Base-by-base conservation (phyloP, 1,140 invertebrate genomes). In the Nephotettix cincticeps region DNA sequence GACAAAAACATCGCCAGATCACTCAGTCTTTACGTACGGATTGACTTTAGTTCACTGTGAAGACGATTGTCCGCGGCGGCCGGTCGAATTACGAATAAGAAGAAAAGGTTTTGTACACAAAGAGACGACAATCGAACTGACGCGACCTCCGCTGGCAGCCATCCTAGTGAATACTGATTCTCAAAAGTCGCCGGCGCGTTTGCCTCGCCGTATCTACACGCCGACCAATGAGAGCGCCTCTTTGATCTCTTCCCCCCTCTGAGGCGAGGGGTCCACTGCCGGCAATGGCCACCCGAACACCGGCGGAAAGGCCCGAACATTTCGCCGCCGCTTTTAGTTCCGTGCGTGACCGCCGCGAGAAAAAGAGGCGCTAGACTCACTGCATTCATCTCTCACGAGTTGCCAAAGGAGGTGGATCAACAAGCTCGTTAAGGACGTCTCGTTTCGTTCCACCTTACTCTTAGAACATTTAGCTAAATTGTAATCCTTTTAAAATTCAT, bases 161-260 rank as follows among this genome's bases (percentile, higher is more conserved):
- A 74, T 74, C 71, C 73, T 72, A 72, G 47, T 56, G 43, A 73
- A 43, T 51, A 72, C 73, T 72, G 73, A 72, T 47, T 29, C 68
- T 19, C 58, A 21, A 70, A 65, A 70, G 69, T 58, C 47, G 69
- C 56, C 51, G 68, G 65, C 68, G 63, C 47, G 45, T 69, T 61
- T 47, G 61, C 68, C 47, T 71, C 25, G 66, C 29, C 36, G 54
- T 54, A 71, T 65, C 72, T 69, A 65, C 67, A 17, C 72, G 69
- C 25, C 71, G 70, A 73, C 74, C 74, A 75, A 75, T 75, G 64
- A 63, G 69, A 66, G 28, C 27, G 47, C 72, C 27, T n/a, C 72
- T 72, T 72, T 72, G 71, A 72, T 72, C 71, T 54, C 71, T 67
- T 75, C 70, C 74, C 70, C 54, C 67, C 72, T 56, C 45, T 56